Conservation (phyloP, 2,888 invertebrate species). For the Scaptomyza reducta region DNA sequence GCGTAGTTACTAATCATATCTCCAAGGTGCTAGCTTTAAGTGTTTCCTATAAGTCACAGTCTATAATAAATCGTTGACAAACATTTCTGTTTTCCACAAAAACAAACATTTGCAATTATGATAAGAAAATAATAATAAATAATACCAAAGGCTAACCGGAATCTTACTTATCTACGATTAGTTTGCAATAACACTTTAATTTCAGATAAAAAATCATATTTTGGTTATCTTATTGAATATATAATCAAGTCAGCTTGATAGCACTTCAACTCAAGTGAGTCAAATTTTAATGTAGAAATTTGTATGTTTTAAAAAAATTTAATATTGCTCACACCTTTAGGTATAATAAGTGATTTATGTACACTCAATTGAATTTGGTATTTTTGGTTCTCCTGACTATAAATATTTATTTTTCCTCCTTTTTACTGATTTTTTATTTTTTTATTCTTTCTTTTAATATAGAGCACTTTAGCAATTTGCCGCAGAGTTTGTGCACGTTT, state of each 20-base stretch:
- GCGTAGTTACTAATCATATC: constrained; percentile 11
- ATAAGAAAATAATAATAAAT: constrained; percentile 3
- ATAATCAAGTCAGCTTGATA: neutral
- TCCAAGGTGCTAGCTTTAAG: neutral
- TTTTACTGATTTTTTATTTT: neutral
- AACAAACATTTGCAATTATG: neutral
- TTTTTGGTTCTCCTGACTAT: neutral
- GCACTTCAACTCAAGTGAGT: neutral
- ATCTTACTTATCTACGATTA: neutral
- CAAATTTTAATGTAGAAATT: neutral
- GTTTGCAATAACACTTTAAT: neutral
- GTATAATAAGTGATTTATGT: neutral
- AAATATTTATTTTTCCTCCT: neutral
- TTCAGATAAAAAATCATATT: neutral
- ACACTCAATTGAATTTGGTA: neutral
- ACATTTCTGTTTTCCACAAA: neutral
- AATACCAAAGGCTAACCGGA: neutral
- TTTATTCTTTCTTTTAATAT: neutral
- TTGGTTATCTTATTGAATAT: neutral
- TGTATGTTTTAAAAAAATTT: neutral
- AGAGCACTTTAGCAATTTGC: constrained; percentile 3
- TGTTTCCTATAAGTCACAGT: constrained; percentile 7
- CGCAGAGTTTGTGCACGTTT: constrained; percentile 19
- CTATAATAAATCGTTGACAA: constrained; percentile 5
- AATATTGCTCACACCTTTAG: neutral